phyloP scores from a whole-genome alignment of 1,140 invertebrate genomes.

The Lepidurus arcticus region DNA sequence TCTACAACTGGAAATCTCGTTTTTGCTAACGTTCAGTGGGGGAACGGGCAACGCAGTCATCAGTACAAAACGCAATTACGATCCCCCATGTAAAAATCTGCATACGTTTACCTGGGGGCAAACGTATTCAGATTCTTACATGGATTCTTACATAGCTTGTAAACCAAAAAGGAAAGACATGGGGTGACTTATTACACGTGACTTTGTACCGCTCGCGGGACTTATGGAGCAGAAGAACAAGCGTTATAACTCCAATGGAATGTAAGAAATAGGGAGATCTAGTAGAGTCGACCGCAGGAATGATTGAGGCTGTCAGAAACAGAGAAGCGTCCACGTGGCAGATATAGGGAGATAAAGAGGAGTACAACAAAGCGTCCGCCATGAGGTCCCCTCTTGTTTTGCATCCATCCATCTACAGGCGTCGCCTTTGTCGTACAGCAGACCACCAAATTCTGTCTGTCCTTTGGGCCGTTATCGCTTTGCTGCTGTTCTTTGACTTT shows the following conservation, averaged over 20 bases:
- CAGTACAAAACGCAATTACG: background rate
- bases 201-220: too few relatives aligned
- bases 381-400: background rate
- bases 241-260: too few relatives aligned
- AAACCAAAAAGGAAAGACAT: background rate
- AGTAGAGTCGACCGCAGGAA: too few relatives aligned
- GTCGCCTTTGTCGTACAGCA: background rate
- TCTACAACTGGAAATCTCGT: background rate
- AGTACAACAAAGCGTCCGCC: background rate
- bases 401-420: constrained; percentile 9
- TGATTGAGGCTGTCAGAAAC: too few relatives aligned
- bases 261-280: too few relatives aligned
- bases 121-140: too few relatives aligned
- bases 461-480: constrained; percentile 2
- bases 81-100: background rate
- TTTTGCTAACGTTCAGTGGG: background rate
- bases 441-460: background rate
- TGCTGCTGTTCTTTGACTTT: background rate
- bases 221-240: too few relatives aligned
- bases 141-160: too few relatives aligned
- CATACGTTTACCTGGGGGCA: too few relatives aligned
- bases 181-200: too few relatives aligned
- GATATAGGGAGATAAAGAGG: background rate
- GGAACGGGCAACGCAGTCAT: background rate
- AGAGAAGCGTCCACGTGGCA: background rate